phyloP scores from a whole-genome alignment of 2,113 vertebrate species.

The Oreochromis niloticus region DNA sequence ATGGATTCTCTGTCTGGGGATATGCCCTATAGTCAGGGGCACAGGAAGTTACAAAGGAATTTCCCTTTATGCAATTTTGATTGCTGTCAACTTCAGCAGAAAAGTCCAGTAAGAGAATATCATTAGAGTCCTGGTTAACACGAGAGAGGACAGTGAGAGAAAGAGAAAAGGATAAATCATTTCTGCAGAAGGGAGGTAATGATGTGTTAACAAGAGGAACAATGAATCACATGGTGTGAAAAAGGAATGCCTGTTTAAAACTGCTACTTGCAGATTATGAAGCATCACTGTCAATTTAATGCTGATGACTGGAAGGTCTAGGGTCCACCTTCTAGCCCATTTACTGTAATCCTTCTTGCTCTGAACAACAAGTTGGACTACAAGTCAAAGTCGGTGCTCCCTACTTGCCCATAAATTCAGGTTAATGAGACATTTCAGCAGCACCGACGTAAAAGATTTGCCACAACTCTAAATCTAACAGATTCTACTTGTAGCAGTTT shows the following conservation, averaged over 20 bases:
- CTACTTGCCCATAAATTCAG: not conserved
- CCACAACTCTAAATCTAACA: not conserved
- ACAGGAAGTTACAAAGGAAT: constrained; percentile 75
- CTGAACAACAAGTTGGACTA: not conserved
- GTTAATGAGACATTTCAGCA: not conserved
- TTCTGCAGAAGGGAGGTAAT: constrained; percentile 14
- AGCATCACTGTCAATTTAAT: not conserved
- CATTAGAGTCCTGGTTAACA: constrained; percentile 87
- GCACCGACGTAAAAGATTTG: not conserved
- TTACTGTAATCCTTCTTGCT: not conserved
- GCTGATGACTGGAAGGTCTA: not conserved
- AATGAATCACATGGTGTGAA: constrained; percentile 37
- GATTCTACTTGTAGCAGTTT: constrained; percentile 51
- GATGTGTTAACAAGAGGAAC: constrained; percentile 30
- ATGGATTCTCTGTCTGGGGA: constrained; percentile 76
- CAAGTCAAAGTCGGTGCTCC: not conserved
- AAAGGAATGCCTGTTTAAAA: constrained; percentile 28
- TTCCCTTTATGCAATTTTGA: constrained; percentile 86
- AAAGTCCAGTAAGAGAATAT: constrained; percentile 94
- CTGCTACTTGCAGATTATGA: constrained; percentile 22
- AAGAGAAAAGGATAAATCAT: constrained; percentile 35
- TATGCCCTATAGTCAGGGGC: constrained; percentile 73
- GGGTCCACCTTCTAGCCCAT: not conserved
- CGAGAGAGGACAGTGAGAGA: constrained; percentile 67
- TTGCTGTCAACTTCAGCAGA: constrained; percentile 90